A percentile compares a stretch with the other conserved stretches of the same genome.
Conservation (phyloP, 2,888 invertebrate species). For the Eudasyphora cyanicolor region DNA sequence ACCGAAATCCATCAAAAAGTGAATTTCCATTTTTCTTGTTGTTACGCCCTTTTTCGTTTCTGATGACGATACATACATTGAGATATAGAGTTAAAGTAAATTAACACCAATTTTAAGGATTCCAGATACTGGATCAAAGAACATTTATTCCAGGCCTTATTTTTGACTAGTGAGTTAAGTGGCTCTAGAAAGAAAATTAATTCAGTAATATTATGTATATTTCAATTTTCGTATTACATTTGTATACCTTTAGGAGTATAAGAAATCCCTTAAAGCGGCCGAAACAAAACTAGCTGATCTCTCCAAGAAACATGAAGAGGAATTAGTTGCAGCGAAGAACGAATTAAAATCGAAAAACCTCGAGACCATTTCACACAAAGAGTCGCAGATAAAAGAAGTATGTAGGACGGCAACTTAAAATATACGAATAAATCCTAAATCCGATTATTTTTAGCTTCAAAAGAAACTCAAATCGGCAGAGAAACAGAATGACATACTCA, state of each 20-base stretch:
- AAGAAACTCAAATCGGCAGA: slow-evolving; percentile 57
- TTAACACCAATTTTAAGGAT: neutral
- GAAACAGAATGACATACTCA: slow-evolving; percentile 60
- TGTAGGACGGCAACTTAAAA: slow-evolving; percentile 31
- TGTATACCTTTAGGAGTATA: slow-evolving; percentile 43
- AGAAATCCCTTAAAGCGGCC: slow-evolving; percentile 36
- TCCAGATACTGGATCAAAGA: no score
- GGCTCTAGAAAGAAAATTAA: no score
- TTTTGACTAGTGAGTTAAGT: no score
- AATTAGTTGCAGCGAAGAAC: slow-evolving; percentile 28
- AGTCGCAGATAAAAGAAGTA: slow-evolving; percentile 61
- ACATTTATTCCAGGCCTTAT: no score
- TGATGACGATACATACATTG: no score
- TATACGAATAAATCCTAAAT: neutral
- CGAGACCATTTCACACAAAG: slow-evolving; percentile 47
- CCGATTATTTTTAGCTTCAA: slow-evolving; percentile 35
- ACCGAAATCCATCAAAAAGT: no score
- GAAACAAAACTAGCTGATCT: slow-evolving; percentile 61
- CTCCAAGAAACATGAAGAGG: slow-evolving; percentile 46
- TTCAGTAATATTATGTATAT: neutral
- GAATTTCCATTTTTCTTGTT: no score
- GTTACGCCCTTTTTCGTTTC: no score
- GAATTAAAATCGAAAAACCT: slow-evolving; percentile 44
- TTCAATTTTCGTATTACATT: neutral
- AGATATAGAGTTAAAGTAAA: no score